Evolutionary conservation across 1,140 invertebrate species (phyloP).

Genomic region (Campoletis sonorensis): DNA sequence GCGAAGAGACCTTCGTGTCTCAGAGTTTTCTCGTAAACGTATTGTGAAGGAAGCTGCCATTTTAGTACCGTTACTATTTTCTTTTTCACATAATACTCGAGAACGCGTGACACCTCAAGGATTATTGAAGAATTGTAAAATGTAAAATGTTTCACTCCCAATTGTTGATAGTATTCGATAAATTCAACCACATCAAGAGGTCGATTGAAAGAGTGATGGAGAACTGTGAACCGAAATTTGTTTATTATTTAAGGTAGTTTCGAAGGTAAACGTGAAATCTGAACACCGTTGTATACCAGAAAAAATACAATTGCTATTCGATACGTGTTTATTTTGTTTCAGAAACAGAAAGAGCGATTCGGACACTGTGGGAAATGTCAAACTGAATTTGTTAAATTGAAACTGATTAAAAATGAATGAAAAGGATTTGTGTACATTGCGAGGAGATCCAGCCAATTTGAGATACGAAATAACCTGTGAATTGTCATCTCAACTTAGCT

Average conservation of each 20-base stretch:
- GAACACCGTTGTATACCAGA: too few relatives aligned
- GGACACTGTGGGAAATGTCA: too few relatives aligned
- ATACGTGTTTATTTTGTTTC: too few relatives aligned
- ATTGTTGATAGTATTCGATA: constrained; percentile 81
- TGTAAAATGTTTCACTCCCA: constrained; percentile 81
- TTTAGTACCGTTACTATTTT: constrained; percentile 76
- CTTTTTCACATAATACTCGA: constrained; percentile 75
- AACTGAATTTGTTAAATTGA: too few relatives aligned
- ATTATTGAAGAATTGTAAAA: constrained; percentile 81
- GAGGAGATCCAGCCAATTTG: too few relatives aligned
- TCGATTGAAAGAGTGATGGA: constrained; percentile 80
- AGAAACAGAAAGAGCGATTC: too few relatives aligned
- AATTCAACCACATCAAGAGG: constrained; percentile 80
- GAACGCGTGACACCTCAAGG: constrained; percentile 74
- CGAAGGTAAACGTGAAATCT: too few relatives aligned
- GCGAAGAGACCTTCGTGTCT: constrained; percentile 80
- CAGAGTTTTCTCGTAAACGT: constrained; percentile 71
- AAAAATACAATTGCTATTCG: too few relatives aligned
- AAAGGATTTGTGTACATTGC: too few relatives aligned
- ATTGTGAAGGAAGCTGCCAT: constrained; percentile 79
- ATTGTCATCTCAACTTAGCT: too few relatives aligned
- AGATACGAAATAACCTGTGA: too few relatives aligned
- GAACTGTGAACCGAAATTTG: constrained; percentile 65
- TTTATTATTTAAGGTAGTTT: not conserved
- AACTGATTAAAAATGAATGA: too few relatives aligned